Evolutionary conservation across 2,888 invertebrate species (phyloP), one percentile per base, ranked within the genome.

Genomic region (Tillus elongatus): DNA sequence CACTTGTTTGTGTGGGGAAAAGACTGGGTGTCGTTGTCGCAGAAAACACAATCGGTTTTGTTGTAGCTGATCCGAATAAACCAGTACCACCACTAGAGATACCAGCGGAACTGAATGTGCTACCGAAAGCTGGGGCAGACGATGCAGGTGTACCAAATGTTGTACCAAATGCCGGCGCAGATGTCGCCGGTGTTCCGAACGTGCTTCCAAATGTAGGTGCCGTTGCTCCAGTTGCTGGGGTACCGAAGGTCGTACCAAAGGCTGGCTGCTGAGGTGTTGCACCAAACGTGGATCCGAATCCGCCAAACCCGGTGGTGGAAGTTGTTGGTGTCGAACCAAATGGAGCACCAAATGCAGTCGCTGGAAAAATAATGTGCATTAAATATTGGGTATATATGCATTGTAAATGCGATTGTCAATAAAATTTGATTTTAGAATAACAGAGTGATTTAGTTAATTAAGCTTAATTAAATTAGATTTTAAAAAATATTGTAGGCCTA

Each of bases 281-380:
- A 2, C 39, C 42, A 27, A 44, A 42, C 6, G 16, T 33, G 0
- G 36, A 16, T 41, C 72, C 72, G 57, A 73, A 72, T 28, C 61
- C 54, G 4, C 68, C 67, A 51, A 70, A 70, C 8, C 67, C 67
- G n/a, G 67, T 58, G 1, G 73, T 68, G 3, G 71, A 63, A 10
- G 72, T 51, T 26, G 63, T 53, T 4, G 67, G 56, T 13, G 63
- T 42, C 15, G 34, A 55, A 11, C 59, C 63, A 42, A 69, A 69
- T 15, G 66, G 64, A 24, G 65, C 55, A 14, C 67, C 68, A 47
- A 72, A 72, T 15, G 65, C 70, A 40, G 68, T 64, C 44, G 60
- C 58, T 61, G 40, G 29, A 54, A 47, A 42, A 32, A 36, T n/a
- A n/a, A n/a, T n/a, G n/a, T n/a, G n/a, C n/a, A n/a, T n/a, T n/a